Evolutionary conservation across 2,113 vertebrate species (phyloP).

Genomic region (Syrrhaptes paradoxus): DNA sequence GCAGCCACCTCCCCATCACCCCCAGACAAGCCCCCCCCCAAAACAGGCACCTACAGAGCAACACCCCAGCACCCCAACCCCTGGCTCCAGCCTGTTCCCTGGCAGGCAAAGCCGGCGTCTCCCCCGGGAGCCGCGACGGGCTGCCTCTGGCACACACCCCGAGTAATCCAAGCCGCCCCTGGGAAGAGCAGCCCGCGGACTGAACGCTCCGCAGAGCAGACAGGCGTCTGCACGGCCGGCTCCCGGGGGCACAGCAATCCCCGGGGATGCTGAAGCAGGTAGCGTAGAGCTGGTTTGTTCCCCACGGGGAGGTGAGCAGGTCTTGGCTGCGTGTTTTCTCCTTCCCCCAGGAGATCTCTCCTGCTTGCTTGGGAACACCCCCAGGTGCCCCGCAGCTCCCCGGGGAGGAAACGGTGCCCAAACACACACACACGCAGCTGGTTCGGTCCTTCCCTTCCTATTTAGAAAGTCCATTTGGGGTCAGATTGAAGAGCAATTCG

Average conservation of each 20-base stretch:
- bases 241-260: not conserved
- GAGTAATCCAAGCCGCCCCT: not conserved
- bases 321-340: not conserved
- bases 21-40: not conserved
- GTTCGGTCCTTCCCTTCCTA: not conserved
- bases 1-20: not conserved
- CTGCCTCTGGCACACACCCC: not conserved
- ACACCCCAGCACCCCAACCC: not conserved
- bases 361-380: not conserved
- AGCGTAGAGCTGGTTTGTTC: not conserved
- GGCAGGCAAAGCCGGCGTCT: not conserved
- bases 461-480: not conserved
- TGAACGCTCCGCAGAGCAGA: not conserved
- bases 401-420: not conserved
- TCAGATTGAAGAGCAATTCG: not conserved
- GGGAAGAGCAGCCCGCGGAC: not conserved
- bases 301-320: rapidly evolving
- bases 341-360: not conserved
- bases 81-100: not conserved
- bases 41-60: not conserved
- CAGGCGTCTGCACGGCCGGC: rapidly evolving
- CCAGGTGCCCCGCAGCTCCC: not conserved
- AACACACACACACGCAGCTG: not conserved
- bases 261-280: not conserved
- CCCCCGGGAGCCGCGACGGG: rapidly evolving